Evolutionary conservation across 2,888 invertebrate genomes (phyloP), one percentile per base, ranked within the genome.

Genomic region (Apodemia zela): DNA sequence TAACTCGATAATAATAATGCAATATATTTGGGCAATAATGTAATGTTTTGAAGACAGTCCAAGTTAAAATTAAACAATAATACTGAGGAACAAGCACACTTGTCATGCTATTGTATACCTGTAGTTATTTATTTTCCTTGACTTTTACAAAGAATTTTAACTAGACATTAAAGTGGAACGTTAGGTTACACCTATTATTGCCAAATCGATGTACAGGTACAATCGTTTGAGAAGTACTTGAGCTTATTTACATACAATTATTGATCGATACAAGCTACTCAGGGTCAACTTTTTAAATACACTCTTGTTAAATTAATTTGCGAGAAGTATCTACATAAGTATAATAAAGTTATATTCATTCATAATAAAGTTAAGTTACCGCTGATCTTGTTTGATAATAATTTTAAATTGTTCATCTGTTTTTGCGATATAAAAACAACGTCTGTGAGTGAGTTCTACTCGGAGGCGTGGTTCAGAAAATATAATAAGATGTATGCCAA

Each of bases 131-230:
- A 69, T 45, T 70, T 65, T 65, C 69, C 69, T 70, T 70, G 69
- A 70, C 69, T 70, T 70, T 70, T 69, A 66, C 59, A 65, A 59
- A 54, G 60, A 51, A 64, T 66, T 62, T 65, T 66, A 68, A 59
- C 65, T 17, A 42, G 62, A 64, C 47, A 63, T 63, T 62, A 63
- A 66, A 66, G 68, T 67, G 65, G 66, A 69, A 72, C 68, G 61
- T 59, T 47, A 60, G 65, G 49, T 59, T 64, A 69, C 76, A 73
- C 76, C 75, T 71, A 70, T 72, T 64, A 69, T 78, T 76, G 71
- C 76, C 68, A 74, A 74, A 78, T 73, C 71, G 47, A 72, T 74
- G 76, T 75, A 78, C 74, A 74, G 68, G 72, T 65, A 69, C 73
- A 72, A 71, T 57, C 25, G 54, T 57, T 15, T 57, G 54, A 57